Conservation (phyloP, 2,113 vertebrate species). For the Labrus mixtus region DNA sequence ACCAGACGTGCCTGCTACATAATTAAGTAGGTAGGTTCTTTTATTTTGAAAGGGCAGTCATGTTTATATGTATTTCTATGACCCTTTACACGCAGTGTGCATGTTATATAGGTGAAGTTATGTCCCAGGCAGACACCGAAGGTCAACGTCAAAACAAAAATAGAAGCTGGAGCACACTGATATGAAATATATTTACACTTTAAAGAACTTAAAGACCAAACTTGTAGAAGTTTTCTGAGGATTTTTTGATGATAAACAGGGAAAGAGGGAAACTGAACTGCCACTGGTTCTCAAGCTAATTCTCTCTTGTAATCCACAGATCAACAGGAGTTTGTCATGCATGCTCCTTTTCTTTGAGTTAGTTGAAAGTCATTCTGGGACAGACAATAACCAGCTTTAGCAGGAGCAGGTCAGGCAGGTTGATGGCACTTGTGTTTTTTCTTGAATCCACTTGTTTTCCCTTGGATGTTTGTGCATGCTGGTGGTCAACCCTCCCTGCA, state of each 20-base stretch:
- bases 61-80: not conserved
- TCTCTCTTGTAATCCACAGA: not conserved
- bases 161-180: slow-evolving; percentile 2
- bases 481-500: slow-evolving; percentile 30
- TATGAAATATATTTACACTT: not conserved
- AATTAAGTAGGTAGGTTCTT: too few relatives aligned
- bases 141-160: not conserved
- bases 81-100: not conserved
- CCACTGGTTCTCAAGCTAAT: too few relatives aligned
- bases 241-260: not conserved
- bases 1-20: too few relatives aligned
- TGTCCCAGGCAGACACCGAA: not conserved
- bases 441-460: slow-evolving; percentile 23
- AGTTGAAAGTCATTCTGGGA: not conserved
- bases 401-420: too few relatives aligned
- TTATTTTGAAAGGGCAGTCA: not conserved
- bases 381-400: too few relatives aligned
- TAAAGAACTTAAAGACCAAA: too few relatives aligned
- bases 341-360: not conserved
- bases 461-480: slow-evolving; percentile 39
- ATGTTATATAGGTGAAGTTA: not conserved
- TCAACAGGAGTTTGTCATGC: not conserved
- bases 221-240: not conserved
- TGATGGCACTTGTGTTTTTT: not conserved
- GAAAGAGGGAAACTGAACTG: not conserved